phyloP scores from a whole-genome alignment of 2,888 invertebrate species.

The Caradrina clavipalpis region DNA sequence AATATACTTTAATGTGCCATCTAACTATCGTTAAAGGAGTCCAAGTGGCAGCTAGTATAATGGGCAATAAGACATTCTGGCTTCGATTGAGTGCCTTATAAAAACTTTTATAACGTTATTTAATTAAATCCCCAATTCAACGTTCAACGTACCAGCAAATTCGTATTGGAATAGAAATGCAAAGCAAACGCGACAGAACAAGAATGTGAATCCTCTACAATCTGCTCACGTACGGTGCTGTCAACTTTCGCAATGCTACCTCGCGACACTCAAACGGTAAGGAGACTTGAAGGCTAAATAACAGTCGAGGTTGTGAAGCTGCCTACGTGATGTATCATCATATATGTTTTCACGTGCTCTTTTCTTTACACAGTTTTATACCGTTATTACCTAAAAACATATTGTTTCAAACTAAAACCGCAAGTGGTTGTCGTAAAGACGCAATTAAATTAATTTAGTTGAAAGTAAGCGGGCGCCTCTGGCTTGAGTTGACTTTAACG shows the following conservation, averaged over 20 bases:
- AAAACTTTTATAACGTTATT: slow-evolving; percentile 68
- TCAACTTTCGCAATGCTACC: slow-evolving; percentile 90
- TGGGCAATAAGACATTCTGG: slow-evolving; percentile 64
- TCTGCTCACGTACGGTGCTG: slow-evolving; percentile 86
- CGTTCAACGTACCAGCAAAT: slow-evolving; percentile 60
- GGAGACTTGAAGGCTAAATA: slow-evolving; percentile 86
- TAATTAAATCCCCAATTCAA: slow-evolving; percentile 64
- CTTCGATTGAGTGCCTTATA: slow-evolving; percentile 64
- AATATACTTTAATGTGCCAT: slow-evolving; percentile 71
- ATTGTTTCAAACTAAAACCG: slow-evolving; percentile 17
- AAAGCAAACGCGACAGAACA: slow-evolving; percentile 75
- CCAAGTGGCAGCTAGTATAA: slow-evolving; percentile 62
- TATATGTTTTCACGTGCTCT: slow-evolving; percentile 48
- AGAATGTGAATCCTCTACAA: slow-evolving; percentile 81
- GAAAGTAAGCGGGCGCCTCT: slow-evolving; percentile 22
- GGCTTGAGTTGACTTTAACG: slow-evolving; percentile 20
- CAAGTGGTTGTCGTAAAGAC: slow-evolving; percentile 36
- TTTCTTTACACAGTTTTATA: slow-evolving; percentile 29
- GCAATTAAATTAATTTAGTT: slow-evolving; percentile 40
- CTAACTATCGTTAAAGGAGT: slow-evolving; percentile 66
- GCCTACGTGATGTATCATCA: slow-evolving; percentile 73
- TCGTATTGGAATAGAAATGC: slow-evolving; percentile 79
- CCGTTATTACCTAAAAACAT: slow-evolving; percentile 21
- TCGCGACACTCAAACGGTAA: slow-evolving; percentile 85
- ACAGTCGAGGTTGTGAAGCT: slow-evolving; percentile 77